A percentile compares a stretch with the other conserved stretches of the same genome.
Conservation (phyloP, 2,888 invertebrate genomes). For the Caenorhabditis virilis region DNA sequence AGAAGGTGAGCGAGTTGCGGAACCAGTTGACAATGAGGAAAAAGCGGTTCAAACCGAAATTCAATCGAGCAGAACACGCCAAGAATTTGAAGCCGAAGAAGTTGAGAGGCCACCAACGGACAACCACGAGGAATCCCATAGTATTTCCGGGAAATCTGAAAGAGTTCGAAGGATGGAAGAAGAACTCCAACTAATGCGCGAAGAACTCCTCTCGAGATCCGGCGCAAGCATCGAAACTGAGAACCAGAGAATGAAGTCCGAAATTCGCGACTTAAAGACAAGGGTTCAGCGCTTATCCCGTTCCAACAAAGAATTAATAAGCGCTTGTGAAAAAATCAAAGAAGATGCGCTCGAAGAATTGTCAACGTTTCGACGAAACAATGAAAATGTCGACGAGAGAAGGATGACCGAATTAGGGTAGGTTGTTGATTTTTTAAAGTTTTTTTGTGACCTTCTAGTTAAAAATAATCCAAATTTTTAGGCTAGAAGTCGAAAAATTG, state of each 20-base stretch:
- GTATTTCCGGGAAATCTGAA: constrained; percentile 22
- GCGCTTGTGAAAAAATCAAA: constrained; percentile 48
- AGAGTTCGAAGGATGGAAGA: constrained; percentile 18
- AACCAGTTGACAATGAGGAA: constrained; percentile 6
- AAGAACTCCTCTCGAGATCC: constrained; percentile 20
- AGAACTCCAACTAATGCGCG: constrained; percentile 27
- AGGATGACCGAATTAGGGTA: constrained; percentile 25
- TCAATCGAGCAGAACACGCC: constrained; percentile 3
- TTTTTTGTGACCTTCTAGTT: no score
- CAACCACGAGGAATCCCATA: constrained; percentile 13
- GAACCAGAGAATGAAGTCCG: constrained; percentile 23
- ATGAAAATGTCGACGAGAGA: constrained; percentile 25
- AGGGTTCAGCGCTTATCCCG: constrained; percentile 26
- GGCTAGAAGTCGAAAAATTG: constrained; percentile 27
- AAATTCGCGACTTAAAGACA: constrained; percentile 39
- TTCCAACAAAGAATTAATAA: constrained; percentile 41
- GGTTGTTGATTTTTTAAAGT: not conserved
- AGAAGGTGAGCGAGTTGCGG: not conserved
- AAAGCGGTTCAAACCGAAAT: constrained; percentile 1
- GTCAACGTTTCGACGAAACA: constrained; percentile 26
- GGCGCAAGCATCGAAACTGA: constrained; percentile 22
- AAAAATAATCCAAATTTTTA: no score
- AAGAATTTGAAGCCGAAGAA: constrained; percentile 18
- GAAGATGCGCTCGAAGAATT: constrained; percentile 44
- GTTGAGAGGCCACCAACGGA: not conserved